A percentile compares a stretch with the other conserved stretches of the same genome.
phyloP scores from a whole-genome alignment of 2,888 invertebrate genomes.

The Stenotaenia linearis region DNA sequence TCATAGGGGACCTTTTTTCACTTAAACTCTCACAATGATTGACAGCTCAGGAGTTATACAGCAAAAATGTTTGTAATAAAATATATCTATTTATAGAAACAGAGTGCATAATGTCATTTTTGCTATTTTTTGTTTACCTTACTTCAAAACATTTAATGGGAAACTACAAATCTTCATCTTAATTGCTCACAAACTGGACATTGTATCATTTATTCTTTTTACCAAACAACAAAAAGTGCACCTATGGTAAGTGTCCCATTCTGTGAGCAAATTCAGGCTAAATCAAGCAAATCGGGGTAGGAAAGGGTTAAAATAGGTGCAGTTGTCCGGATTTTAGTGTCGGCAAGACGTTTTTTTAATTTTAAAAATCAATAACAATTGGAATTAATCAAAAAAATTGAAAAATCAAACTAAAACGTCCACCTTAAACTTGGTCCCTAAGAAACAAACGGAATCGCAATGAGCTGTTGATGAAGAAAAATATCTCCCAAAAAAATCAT shows the following conservation, averaged over 20 bases:
- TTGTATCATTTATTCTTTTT: background rate
- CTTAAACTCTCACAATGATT: conserved; percentile 32
- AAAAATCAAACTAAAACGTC: background rate
- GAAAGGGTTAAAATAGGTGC: background rate
- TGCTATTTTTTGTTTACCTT: background rate
- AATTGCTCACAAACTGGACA: conserved; percentile 15
- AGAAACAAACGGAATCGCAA: conserved; percentile 13
- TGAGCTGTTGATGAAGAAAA: background rate
- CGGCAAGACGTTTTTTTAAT: background rate
- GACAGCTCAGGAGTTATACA: conserved; percentile 32
- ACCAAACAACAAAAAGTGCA: conserved; percentile 33
- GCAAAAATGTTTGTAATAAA: conserved; percentile 35
- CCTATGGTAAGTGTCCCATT: conserved; percentile 28
- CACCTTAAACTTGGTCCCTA: conserved; percentile 32
- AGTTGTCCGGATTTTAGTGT: conserved; percentile 13
- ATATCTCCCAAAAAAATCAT: background rate
- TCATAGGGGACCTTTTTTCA: conserved; percentile 29
- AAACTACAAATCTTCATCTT: conserved; percentile 20
- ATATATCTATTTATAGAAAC: conserved; percentile 35
- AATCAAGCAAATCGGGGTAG: background rate
- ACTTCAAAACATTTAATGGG: conserved; percentile 28
- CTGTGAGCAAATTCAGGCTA: conserved; percentile 30
- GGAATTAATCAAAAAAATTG: background rate
- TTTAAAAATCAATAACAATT: background rate
- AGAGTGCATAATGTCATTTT: conserved; percentile 33